These are phyloP conservation scores for Anastrepha obliqua DNA, from an alignment of 1,140 invertebrate species.

Conservation along the genomic window DNA sequence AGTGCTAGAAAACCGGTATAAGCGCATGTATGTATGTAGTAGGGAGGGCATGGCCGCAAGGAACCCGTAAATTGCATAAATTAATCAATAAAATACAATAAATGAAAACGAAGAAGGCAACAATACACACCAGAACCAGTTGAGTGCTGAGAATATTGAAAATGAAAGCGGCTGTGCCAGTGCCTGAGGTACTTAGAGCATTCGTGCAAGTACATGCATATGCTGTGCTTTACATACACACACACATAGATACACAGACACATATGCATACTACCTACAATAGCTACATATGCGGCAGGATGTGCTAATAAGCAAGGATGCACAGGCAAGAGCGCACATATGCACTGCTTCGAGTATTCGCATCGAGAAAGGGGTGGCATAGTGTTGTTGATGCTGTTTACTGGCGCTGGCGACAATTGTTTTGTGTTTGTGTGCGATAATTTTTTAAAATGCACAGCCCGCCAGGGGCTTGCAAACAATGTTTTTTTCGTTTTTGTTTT, in stretches of 20 bases:
- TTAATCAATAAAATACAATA: slow-evolving; percentile 50
- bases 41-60: slow-evolving; percentile 23
- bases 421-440: slow-evolving; percentile 30
- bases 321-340: background rate
- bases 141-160: slow-evolving; percentile 31
- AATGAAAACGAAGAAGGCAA: background rate
- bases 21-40: background rate
- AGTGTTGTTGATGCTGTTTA: slow-evolving; percentile 20
- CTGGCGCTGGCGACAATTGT: slow-evolving; percentile 12
- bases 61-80: slow-evolving; percentile 35
- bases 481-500: background rate
- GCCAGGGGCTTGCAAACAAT: slow-evolving; percentile 7
- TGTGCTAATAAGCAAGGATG: slow-evolving; percentile 48
- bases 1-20: slow-evolving; percentile 12
- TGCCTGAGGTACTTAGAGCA: background rate
- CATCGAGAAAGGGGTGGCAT: background rate
- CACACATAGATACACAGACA: background rate
- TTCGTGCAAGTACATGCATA: background rate
- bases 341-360: background rate
- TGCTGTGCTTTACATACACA: background rate
- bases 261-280: background rate
- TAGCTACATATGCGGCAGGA: background rate
- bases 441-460: slow-evolving; percentile 41
- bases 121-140: background rate
- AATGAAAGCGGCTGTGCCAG: slow-evolving; percentile 28